phyloP scores from a whole-genome alignment of 1,140 invertebrate genomes.

The Sycobia sp. region DNA sequence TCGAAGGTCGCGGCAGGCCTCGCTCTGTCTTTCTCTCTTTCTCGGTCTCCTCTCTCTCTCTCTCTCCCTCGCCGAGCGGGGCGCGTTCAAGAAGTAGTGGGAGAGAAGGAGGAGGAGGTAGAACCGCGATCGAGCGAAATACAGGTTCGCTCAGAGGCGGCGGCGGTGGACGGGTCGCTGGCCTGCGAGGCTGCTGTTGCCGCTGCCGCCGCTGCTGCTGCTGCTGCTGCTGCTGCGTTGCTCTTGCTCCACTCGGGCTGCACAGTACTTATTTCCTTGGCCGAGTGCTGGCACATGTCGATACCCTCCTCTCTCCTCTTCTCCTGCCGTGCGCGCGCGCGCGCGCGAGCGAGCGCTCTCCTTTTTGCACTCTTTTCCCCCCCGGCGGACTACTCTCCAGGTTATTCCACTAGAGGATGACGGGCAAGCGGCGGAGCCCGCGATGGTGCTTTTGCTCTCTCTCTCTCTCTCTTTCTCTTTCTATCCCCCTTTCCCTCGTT shows the following conservation, averaged over 20 bases:
- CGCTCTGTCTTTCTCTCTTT: slow-evolving; percentile 6
- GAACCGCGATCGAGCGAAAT: slow-evolving; percentile 33
- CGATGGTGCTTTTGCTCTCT: neutral
- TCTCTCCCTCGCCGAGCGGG: too few species aligned
- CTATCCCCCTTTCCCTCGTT: too few species aligned
- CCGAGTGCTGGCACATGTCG: slow-evolving; percentile 22
- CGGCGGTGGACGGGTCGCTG: slow-evolving; percentile 42
- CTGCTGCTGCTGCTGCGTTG: neutral
- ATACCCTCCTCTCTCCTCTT: slow-evolving; percentile 9
- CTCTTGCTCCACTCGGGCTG: neutral
- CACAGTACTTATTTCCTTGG: slow-evolving; percentile 6
- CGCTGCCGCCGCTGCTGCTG: slow-evolving; percentile 13
- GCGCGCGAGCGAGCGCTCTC: too few species aligned
- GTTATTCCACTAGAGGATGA: neutral
- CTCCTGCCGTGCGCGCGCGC: too few species aligned
- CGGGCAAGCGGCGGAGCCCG: neutral
- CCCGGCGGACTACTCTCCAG: neutral
- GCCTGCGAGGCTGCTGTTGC: slow-evolving; percentile 35
- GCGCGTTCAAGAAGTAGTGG: slow-evolving; percentile 23
- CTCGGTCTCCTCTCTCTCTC: too few species aligned
- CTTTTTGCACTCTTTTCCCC: neutral
- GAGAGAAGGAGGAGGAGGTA: slow-evolving; percentile 24
- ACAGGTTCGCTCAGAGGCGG: slow-evolving; percentile 44
- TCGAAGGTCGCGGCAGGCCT: slow-evolving; percentile 34
- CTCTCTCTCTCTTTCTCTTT: too few species aligned